These are phyloP conservation scores for Pomacea maculata DNA, from an alignment of 1,140 invertebrate species.

Conservation along the genomic window DNA sequence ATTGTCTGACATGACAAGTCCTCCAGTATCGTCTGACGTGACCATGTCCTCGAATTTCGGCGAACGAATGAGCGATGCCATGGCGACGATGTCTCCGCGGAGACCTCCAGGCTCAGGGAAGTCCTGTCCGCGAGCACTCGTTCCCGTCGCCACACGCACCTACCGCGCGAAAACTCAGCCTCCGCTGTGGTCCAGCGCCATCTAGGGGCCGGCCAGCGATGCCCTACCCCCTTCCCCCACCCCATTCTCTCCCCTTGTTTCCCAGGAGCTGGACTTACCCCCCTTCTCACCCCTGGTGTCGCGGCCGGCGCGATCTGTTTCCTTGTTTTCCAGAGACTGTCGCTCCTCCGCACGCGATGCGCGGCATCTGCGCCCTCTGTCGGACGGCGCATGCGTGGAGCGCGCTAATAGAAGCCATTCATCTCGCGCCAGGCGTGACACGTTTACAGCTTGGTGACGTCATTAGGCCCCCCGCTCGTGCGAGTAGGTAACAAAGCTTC, in stretches of 20 bases:
- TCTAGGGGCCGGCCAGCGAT: too few relatives aligned
- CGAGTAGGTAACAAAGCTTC: slow-evolving; percentile 6
- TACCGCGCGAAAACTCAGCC: too few relatives aligned
- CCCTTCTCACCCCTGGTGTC: not conserved
- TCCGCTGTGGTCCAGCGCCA: too few relatives aligned
- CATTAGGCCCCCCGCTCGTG: not conserved
- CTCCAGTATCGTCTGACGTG: too few relatives aligned
- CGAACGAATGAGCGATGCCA: too few relatives aligned
- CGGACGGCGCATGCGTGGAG: not conserved
- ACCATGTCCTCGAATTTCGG: too few relatives aligned
- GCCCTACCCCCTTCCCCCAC: not conserved
- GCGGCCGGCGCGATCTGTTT: not conserved
- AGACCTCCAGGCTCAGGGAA: too few relatives aligned
- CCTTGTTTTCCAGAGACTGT: not conserved
- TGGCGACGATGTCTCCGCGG: too few relatives aligned
- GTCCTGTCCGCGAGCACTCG: too few relatives aligned
- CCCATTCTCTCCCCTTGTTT: not conserved
- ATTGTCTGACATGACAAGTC: too few relatives aligned
- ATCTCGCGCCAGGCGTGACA: not conserved
- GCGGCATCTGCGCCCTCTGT: slow-evolving; percentile 2
- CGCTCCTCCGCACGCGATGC: not conserved
- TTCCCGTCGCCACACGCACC: too few relatives aligned
- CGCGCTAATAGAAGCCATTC: slow-evolving; percentile 7
- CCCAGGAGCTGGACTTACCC: not conserved
- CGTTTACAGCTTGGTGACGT: slow-evolving; percentile 7